Conservation (phyloP, 2,113 vertebrate genomes). For the Collichthys lucidus region DNA sequence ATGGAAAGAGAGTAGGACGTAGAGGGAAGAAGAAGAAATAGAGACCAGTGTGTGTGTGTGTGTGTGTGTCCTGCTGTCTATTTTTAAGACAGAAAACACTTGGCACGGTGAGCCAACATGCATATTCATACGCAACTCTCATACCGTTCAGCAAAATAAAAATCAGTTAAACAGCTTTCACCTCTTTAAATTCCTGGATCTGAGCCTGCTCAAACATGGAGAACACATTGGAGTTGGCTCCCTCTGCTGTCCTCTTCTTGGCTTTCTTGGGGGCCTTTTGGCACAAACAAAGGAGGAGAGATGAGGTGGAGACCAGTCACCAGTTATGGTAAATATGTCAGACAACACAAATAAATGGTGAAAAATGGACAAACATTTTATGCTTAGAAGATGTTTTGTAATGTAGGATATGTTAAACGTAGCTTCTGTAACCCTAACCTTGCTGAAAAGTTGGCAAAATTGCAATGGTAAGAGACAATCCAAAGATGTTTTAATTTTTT, state of each 20-base stretch:
- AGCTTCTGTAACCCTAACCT: not conserved
- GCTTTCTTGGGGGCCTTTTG: slow-evolving; percentile 95
- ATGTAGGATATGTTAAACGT: slow-evolving; percentile 1
- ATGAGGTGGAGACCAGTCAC: not conserved
- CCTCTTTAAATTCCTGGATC: slow-evolving; percentile 99
- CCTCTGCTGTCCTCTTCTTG: slow-evolving; percentile 92
- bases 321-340: not conserved
- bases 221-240: slow-evolving; percentile 97
- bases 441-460: not conserved
- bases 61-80: not conserved
- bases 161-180: slow-evolving; percentile 58
- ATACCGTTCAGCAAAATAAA: not conserved
- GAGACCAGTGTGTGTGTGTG: not conserved
- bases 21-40: slow-evolving; percentile 27
- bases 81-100: not conserved
- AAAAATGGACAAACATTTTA: not conserved
- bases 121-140: slow-evolving; percentile 2
- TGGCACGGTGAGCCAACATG: not conserved
- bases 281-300: not conserved
- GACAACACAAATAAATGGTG: not conserved
- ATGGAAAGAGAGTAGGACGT: slow-evolving; percentile 22
- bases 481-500: not conserved
- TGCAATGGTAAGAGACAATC: not conserved
- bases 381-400: not conserved
- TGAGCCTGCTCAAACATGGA: slow-evolving; percentile 98